Conservation (phyloP, 2,113 vertebrate species). For the Crotalus helleri region DNA sequence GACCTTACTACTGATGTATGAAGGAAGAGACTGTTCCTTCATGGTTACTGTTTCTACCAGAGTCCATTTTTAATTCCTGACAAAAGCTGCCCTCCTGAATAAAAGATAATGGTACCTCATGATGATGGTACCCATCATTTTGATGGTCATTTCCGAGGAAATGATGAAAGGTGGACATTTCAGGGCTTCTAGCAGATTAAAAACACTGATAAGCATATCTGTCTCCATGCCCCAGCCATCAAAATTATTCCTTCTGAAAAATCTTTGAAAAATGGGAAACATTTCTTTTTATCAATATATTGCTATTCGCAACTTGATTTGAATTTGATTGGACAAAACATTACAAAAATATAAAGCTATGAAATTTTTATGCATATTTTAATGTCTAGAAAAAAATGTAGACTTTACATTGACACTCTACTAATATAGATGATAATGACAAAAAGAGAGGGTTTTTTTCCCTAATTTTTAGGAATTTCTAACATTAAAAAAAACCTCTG, state of each 20-base stretch:
- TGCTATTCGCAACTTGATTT: not conserved
- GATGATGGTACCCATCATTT: not conserved
- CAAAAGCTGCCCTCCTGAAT: not conserved
- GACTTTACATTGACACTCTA: not conserved
- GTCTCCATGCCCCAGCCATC: not conserved
- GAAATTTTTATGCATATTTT: not conserved
- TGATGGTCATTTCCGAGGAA: not conserved
- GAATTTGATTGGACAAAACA: not conserved
- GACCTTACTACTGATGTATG: not conserved
- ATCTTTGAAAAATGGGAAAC: not conserved
- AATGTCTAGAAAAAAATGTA: not conserved
- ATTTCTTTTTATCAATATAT: not conserved
- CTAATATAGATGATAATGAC: not conserved
- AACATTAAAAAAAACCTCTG: not conserved
- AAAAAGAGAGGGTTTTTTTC: not conserved
- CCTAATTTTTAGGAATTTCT: not conserved
- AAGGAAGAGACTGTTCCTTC: not conserved
- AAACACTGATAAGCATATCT: not conserved
- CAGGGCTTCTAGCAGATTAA: not conserved
- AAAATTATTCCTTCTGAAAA: not conserved
- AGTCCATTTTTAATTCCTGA: not conserved
- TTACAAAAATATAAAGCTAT: not conserved
- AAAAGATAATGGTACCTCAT: not conserved
- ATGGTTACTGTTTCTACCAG: not conserved
- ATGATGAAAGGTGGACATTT: not conserved